A percentile compares a stretch with the other conserved stretches of the same genome.
These are phyloP conservation scores for Serilophus lunatus DNA, from an alignment of 2,113 vertebrate species.

Conservation along the genomic window DNA sequence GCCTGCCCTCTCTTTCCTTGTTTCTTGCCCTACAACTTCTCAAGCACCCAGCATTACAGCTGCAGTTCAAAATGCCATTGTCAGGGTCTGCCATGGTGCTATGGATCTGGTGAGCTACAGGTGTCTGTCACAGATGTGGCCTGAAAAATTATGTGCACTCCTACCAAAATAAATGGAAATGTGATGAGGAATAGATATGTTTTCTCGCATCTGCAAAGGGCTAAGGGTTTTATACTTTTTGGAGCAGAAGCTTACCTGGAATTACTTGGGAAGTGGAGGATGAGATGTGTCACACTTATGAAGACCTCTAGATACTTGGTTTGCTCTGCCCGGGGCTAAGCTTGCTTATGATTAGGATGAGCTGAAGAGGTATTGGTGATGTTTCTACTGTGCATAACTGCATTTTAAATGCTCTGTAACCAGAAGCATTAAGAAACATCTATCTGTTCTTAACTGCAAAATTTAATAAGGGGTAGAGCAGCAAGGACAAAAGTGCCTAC, in stretches of 20 bases:
- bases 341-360: not conserved
- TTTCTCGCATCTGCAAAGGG: not conserved
- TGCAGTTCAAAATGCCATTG: not conserved
- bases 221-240: not conserved
- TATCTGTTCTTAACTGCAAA: not conserved
- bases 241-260: not conserved
- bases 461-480: not conserved
- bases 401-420: not conserved
- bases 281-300: not conserved
- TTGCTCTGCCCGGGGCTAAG: not conserved
- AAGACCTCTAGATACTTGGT: not conserved
- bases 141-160: not conserved
- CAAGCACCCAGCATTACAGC: not conserved
- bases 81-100: accelerated
- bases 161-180: not conserved
- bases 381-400: not conserved
- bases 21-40: not conserved
- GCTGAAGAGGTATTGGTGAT: not conserved
- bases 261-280: not conserved
- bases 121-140: not conserved
- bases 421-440: not conserved
- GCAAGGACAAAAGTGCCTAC: not conserved
- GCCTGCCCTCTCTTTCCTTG: not conserved
- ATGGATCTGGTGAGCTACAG: accelerated
- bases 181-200: not conserved